Conservation (phyloP, 2,113 vertebrate genomes). For the Narcine bancroftii region DNA sequence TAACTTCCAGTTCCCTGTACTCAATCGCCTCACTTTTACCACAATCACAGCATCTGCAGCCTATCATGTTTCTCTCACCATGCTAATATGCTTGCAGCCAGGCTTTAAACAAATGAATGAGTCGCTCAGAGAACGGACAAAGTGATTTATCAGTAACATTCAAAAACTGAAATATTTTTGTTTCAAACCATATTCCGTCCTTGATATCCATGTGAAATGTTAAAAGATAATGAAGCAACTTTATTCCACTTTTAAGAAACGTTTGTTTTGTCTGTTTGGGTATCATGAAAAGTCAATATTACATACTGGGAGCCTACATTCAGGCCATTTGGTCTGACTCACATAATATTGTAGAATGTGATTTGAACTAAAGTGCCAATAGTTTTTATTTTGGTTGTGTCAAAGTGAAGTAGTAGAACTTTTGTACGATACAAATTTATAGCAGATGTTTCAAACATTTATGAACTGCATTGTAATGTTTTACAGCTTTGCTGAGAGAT, state of each 20-base stretch:
- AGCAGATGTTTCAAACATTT: slow-evolving; percentile 21
- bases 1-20: too few relatives aligned
- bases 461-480: slow-evolving; percentile 24
- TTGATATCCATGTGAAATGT: not conserved
- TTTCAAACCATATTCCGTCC: not conserved
- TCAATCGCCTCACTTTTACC: too few relatives aligned
- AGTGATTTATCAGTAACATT: not conserved
- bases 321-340: not conserved
- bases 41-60: too few relatives aligned
- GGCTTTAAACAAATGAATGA: too few relatives aligned
- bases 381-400: not conserved
- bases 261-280: slow-evolving; percentile 23
- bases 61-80: too few relatives aligned
- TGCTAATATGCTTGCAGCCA: too few relatives aligned
- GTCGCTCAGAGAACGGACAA: too few relatives aligned
- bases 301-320: not conserved
- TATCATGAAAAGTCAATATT: not conserved
- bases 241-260: not conserved
- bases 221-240: not conserved
- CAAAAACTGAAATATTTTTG: not conserved
- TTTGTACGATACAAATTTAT: not conserved
- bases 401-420: not conserved
- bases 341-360: not conserved
- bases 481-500: not conserved
- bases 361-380: slow-evolving; percentile 3